Conservation (phyloP, 1,140 invertebrate genomes). For the Drosophila teissieri region DNA sequence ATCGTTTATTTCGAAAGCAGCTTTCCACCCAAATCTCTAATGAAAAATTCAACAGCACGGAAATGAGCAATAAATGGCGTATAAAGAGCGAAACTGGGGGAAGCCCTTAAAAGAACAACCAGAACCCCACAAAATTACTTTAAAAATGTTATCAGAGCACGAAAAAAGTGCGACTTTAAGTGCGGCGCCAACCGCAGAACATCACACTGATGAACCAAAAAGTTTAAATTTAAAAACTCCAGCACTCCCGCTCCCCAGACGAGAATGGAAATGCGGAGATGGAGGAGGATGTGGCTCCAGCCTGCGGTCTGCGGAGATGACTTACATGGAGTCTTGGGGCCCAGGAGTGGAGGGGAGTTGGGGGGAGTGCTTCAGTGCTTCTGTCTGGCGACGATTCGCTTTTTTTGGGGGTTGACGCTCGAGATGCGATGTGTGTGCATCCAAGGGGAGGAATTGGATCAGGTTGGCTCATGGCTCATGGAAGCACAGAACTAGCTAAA, state of each 20-base stretch:
- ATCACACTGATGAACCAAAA: conserved; percentile 76
- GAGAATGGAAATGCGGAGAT: background rate
- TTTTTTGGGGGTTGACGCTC: conserved; percentile 51
- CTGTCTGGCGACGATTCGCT: conserved; percentile 46
- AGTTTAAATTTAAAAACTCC: conserved; percentile 70
- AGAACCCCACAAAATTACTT: conserved; percentile 52
- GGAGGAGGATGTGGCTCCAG: conserved; percentile 16
- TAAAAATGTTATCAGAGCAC: conserved; percentile 42
- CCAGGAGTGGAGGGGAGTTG: no score
- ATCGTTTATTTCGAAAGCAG: conserved; percentile 38
- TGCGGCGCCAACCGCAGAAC: conserved; percentile 61
- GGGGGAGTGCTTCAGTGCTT: conserved; percentile 39
- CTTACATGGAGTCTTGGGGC: conserved; percentile 48
- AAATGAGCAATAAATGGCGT: conserved; percentile 67
- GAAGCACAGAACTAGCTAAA: conserved; percentile 54
- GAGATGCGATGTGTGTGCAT: conserved; percentile 22
- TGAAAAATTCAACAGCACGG: conserved; percentile 71
- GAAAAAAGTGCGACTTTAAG: conserved; percentile 57
- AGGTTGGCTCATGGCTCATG: conserved; percentile 8
- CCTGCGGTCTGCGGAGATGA: conserved; percentile 50
- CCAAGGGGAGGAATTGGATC: conserved; percentile 14
- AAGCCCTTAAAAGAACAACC: conserved; percentile 5
- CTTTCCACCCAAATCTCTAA: conserved; percentile 61
- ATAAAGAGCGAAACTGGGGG: conserved; percentile 29
- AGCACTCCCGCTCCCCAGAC: conserved; percentile 4